Conservation (phyloP, 2,113 vertebrate species). For the Alligator mississippiensis region DNA sequence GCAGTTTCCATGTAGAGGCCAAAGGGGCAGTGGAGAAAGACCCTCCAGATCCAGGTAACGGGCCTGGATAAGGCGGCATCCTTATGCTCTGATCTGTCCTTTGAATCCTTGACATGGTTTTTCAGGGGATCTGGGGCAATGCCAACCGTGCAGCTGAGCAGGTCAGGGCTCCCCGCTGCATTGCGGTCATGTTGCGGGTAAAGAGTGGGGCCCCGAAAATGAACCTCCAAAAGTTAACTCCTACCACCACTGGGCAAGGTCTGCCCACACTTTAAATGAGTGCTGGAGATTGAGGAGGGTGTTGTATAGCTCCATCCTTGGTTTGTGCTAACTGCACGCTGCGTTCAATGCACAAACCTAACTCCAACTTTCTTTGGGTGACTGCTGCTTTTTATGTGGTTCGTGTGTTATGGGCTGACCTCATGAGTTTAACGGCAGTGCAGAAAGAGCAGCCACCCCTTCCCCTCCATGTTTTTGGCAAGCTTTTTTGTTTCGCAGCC, state of each 20-base stretch:
- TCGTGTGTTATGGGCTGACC: slow-evolving; percentile 29
- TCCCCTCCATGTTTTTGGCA: slow-evolving; percentile 23
- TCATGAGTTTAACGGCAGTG: slow-evolving; percentile 56
- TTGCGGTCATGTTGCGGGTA: too few species aligned
- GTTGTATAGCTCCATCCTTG: background rate
- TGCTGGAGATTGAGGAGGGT: background rate
- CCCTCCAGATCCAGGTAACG: background rate
- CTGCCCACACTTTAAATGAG: too few species aligned
- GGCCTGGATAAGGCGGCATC: background rate
- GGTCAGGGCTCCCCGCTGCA: too few species aligned
- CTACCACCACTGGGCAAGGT: too few species aligned
- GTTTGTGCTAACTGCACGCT: too few species aligned
- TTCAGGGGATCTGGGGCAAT: too few species aligned
- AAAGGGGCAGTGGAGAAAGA: too few species aligned
- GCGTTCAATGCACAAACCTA: background rate
- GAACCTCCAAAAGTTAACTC: too few species aligned
- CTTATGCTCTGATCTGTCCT: background rate
- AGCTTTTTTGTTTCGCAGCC: slow-evolving; percentile 29
- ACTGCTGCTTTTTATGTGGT: slow-evolving; percentile 66
- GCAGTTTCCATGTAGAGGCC: background rate
- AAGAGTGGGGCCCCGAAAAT: too few species aligned
- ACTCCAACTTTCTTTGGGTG: slow-evolving; percentile 62
- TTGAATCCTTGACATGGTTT: background rate
- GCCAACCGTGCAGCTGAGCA: too few species aligned
- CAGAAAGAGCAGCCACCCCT: slow-evolving; percentile 36